Evolutionary conservation across 2,797 vertebrate genomes (phyloP).

Genomic region (Orestias chungarensis): DNA sequence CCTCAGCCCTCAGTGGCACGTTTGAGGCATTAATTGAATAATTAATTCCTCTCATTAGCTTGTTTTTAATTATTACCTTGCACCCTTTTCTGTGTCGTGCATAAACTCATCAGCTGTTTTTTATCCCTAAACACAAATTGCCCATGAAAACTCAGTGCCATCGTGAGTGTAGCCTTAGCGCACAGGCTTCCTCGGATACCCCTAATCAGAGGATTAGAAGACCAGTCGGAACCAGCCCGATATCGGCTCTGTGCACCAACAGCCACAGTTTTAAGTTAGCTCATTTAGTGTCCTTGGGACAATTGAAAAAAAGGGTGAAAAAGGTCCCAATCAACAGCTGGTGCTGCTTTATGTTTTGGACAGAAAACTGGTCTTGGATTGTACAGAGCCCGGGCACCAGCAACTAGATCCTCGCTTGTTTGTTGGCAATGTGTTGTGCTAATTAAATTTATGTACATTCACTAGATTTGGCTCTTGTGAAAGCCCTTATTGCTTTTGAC

Average conservation of each 20-base stretch:
- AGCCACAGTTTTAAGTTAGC: conserved; percentile 73
- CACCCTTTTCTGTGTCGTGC: conserved; percentile 50
- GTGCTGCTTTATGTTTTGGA: conserved; percentile 53
- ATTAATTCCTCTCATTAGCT: conserved; percentile 81
- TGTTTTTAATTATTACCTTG: conserved; percentile 79
- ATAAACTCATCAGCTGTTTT: conserved; percentile 74
- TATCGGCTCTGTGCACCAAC: conserved; percentile 66
- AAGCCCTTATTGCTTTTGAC: conserved; percentile 68
- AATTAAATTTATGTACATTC: conserved; percentile 77
- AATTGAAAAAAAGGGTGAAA: conserved; percentile 72
- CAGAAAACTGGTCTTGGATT: conserved; percentile 39
- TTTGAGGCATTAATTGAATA: conserved; percentile 80
- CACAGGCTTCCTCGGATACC: conserved; percentile 59
- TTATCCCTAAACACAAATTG: conserved; percentile 75
- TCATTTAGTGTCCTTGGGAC: conserved; percentile 77
- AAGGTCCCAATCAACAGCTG: conserved; percentile 53
- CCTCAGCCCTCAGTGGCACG: conserved; percentile 55
- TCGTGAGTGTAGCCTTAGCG: conserved; percentile 49
- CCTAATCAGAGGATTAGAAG: conserved; percentile 74
- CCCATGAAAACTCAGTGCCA: conserved; percentile 65
- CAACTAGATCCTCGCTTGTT: conserved; percentile 61
- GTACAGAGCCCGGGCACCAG: conserved; percentile 37
- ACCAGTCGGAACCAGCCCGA: conserved; percentile 70
- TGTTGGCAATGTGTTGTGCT: conserved; percentile 72
- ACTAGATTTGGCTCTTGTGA: conserved; percentile 64